phyloP scores from a whole-genome alignment of 2,797 vertebrate genomes.

The Tarsius wallacei region DNA sequence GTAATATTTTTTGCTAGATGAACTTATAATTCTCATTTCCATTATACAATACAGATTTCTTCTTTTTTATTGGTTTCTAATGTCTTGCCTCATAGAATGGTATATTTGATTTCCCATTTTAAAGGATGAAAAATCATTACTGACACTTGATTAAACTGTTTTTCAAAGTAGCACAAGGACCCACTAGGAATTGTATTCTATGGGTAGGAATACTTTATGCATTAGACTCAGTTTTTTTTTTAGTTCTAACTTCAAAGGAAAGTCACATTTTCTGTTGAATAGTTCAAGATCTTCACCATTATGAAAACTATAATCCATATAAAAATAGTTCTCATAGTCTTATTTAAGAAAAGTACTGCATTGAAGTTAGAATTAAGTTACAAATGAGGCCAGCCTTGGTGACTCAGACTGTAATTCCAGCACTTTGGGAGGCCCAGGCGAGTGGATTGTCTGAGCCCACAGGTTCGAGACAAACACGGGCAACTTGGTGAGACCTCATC shows the following conservation, averaged over 20 bases:
- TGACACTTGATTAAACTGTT: slow-evolving; percentile 70
- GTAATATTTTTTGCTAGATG: slow-evolving; percentile 85
- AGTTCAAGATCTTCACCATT: slow-evolving; percentile 3
- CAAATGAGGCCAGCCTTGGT: neutral
- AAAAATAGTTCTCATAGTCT: slow-evolving; percentile 36
- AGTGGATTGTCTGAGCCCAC: too few species aligned
- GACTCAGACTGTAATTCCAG: too few species aligned
- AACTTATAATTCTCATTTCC: slow-evolving; percentile 80
- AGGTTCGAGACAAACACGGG: too few species aligned
- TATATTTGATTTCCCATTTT: slow-evolving; percentile 69
- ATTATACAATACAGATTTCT: slow-evolving; percentile 71
- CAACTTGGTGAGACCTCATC: too few species aligned
- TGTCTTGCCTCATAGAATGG: slow-evolving; percentile 64
- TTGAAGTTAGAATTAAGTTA: slow-evolving; percentile 62
- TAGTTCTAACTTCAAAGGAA: slow-evolving; percentile 56
- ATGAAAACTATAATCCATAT: neutral
- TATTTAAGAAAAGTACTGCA: slow-evolving; percentile 66
- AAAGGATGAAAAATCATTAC: slow-evolving; percentile 74
- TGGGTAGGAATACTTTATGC: neutral
- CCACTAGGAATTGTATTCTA: neutral
- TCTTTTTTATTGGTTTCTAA: slow-evolving; percentile 84
- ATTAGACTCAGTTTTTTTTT: neutral
- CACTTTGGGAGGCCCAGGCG: too few species aligned
- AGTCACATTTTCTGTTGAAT: slow-evolving; percentile 26
- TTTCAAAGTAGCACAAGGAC: slow-evolving; percentile 51